Evolutionary conservation across 2,888 invertebrate species (phyloP), one percentile per base, ranked within the genome.

Genomic region (Epinotia ramella): DNA sequence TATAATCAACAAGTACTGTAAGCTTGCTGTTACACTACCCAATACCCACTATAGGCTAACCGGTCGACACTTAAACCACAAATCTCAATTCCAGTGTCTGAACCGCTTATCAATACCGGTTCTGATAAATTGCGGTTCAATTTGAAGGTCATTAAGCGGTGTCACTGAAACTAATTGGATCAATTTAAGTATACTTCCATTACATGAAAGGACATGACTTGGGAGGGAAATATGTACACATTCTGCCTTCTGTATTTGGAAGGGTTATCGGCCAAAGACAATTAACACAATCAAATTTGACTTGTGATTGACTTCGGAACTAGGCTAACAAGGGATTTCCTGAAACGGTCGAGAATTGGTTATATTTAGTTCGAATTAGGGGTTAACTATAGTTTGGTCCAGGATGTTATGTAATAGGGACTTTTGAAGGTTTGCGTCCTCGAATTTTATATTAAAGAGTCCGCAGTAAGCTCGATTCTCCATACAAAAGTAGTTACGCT

Each of bases 251-350:
- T 46, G 28, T n/a, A 5, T 9, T n/a, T 46, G n/a, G n/a, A 3
- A 1, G 16, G 40, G 40, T 13, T 13, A 24, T 46, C 46, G 60
- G 59, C 24, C 60, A n/a, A 60, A 69, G 69, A 60, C 69, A 69
- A 69, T 69, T 69, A 69, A 60, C 69, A 69, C 69, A 60, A 69
- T 69, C 69, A 69, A 69, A 69, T 69, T 69, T 69, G 69, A 69
- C 69, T 69, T 60, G 60, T 60, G 69, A 69, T 69, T 69, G 69
- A 69, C 69, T 69, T 69, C 24, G 69, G 60, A 69, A 69, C 59
- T 46, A 1, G 44, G 69, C 59, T 69, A 60, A 69, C 59, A 46
- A 60, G 69, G 28, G 46, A 69, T 60, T 69, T 69, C 60, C 69
- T 13, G 7, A 20, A 46, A 44, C 57, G 28, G 59, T 20, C 20